Conservation (phyloP, 2,888 invertebrate species). For the Danaus chrysippus region DNA sequence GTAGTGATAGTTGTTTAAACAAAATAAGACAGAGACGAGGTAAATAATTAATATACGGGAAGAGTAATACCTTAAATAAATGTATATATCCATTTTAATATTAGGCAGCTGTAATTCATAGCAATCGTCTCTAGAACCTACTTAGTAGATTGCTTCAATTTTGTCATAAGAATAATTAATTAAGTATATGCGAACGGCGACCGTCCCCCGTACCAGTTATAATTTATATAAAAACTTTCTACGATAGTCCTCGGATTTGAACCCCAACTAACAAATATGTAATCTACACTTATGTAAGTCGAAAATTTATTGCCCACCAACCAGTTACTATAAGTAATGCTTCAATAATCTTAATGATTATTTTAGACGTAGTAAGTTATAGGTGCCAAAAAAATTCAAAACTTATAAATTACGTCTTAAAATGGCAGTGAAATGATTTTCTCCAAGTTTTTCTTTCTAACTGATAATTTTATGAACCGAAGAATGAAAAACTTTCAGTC, state of each 20-base stretch:
- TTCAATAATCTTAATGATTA: too few species aligned
- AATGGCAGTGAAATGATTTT: conserved; percentile 15
- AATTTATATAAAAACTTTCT: too few species aligned
- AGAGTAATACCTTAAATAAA: not conserved
- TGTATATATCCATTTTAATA: not conserved
- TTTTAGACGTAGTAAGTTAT: too few species aligned
- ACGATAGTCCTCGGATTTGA: too few species aligned
- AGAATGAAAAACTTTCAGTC: conserved; percentile 20
- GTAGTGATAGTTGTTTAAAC: not conserved
- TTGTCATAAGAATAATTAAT: not conserved
- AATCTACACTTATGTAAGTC: too few species aligned
- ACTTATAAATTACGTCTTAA: too few species aligned
- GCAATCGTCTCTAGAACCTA: not conserved
- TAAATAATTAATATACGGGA: not conserved
- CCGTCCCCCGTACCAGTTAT: not conserved
- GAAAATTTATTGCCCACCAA: too few species aligned
- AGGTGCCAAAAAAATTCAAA: too few species aligned
- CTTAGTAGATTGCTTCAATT: not conserved
- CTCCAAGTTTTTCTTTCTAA: conserved; percentile 14
- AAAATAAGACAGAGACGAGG: not conserved
- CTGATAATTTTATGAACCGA: conserved; percentile 15
- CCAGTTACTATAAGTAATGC: too few species aligned
- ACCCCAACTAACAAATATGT: too few species aligned
- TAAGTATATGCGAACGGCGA: not conserved
- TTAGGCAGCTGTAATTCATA: not conserved